Conservation (phyloP, 1,140 invertebrate genomes). For the Ptiloglossa arizonensis region DNA sequence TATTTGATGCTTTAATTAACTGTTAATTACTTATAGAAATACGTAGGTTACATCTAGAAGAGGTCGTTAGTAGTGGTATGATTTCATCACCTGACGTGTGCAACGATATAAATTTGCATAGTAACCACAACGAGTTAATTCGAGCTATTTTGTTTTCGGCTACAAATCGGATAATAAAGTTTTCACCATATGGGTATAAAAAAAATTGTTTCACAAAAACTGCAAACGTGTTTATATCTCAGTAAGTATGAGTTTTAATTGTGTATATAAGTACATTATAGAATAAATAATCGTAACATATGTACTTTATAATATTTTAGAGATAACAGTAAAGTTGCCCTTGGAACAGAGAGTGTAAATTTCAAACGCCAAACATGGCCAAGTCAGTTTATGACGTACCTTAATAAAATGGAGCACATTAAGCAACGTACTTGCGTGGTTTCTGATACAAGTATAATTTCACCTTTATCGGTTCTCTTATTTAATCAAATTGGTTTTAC, state of each 20-base stretch:
- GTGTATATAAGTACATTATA: background rate
- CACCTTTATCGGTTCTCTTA: conserved; percentile 82
- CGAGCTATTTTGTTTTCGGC: conserved; percentile 22
- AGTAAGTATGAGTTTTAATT: background rate
- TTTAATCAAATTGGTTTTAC: conserved; percentile 74
- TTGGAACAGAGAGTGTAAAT: conserved; percentile 84
- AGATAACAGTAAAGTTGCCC: conserved; percentile 76
- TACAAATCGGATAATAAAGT: conserved; percentile 7
- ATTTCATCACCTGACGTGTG: background rate
- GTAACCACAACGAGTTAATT: conserved; percentile 3
- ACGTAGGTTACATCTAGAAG: background rate
- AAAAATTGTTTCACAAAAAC: background rate
- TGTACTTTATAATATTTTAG: conserved; percentile 73
- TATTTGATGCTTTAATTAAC: background rate
- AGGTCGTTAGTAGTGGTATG: background rate
- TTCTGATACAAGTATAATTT: conserved; percentile 81
- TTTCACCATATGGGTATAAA: background rate
- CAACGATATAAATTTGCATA: background rate
- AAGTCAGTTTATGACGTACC: conserved; percentile 77
- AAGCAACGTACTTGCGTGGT: conserved; percentile 80
- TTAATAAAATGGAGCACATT: conserved; percentile 77
- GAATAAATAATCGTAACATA: background rate
- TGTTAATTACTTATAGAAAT: conserved; percentile 11
- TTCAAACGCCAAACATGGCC: conserved; percentile 76
- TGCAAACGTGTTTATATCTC: background rate